A percentile compares a stretch with the other conserved stretches of the same genome.
phyloP scores from a whole-genome alignment of 2,113 vertebrate species.

The western clawed frog (Xenopus tropicalis) region UCB_Xtro_10.0 CM004444.2:155526001-155526500 shows the following conservation, averaged over 20 bases:
- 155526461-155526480: too few species aligned
- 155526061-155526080: conserved; percentile 52
- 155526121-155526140: conserved; percentile 32
- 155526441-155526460: too few species aligned
- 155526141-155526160: conserved; percentile 74
- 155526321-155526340: conserved; percentile 81
- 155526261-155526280: conserved; percentile 69
- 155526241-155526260: conserved; percentile 74
- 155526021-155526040: conserved; percentile 51
- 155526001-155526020: conserved; percentile 23
- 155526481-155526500: too few species aligned
- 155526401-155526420: background rate
- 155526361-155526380: conserved; percentile 63
- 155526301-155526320: conserved; percentile 81
- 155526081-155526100: background rate
- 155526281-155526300: conserved; percentile 74
- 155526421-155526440: background rate
- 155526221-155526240: conserved; percentile 72
- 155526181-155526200: conserved; percentile 70
- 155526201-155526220: conserved; percentile 78
- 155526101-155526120: conserved; percentile 57
- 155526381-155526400: too few species aligned
- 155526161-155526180: conserved; percentile 74
- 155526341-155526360: conserved; percentile 70
- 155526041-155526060: conserved; percentile 51